Evolutionary conservation across 2,113 vertebrate species (phyloP).

Genomic region (Phylloscopus trochilus): DNA sequence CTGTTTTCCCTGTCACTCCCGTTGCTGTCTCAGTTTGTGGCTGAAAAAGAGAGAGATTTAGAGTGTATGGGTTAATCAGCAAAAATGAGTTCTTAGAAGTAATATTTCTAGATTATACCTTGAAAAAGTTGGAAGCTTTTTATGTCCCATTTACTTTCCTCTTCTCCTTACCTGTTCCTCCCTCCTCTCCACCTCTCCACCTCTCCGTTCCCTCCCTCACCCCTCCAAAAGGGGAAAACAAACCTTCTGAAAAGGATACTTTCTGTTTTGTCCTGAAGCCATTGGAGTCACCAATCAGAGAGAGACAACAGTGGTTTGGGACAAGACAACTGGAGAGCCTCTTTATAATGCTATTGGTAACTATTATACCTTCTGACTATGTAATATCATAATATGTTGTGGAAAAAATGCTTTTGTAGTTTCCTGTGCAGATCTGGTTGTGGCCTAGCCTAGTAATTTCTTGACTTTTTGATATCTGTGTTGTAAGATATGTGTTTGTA

Average conservation of each 20-base stretch:
- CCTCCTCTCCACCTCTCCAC: constrained; percentile 21
- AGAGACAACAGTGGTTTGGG: constrained; percentile 97
- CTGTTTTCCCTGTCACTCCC: not conserved
- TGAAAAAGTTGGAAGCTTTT: constrained; percentile 10
- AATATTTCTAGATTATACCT: not conserved
- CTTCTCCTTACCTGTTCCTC: constrained; percentile 43
- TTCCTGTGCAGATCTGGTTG: not conserved
- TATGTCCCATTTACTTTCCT: constrained; percentile 47
- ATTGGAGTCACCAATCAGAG: constrained; percentile 97
- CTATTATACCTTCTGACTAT: not conserved
- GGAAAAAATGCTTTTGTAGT: not conserved
- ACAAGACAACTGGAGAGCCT: constrained; percentile 91
- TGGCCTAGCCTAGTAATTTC: not conserved
- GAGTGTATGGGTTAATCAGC: not conserved
- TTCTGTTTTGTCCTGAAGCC: constrained; percentile 75
- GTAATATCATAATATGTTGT: not conserved
- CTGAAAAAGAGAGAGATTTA: not conserved
- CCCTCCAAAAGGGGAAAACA: constrained; percentile 27
- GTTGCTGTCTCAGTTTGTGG: not conserved
- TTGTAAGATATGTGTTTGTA: not conserved
- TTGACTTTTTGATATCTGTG: not conserved
- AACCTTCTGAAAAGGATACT: constrained; percentile 47
- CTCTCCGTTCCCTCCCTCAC: not conserved
- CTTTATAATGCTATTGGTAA: constrained; percentile 95
- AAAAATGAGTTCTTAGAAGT: not conserved